Conservation (phyloP, 2,888 invertebrate genomes). For the Kryphioiulus occultus region DNA sequence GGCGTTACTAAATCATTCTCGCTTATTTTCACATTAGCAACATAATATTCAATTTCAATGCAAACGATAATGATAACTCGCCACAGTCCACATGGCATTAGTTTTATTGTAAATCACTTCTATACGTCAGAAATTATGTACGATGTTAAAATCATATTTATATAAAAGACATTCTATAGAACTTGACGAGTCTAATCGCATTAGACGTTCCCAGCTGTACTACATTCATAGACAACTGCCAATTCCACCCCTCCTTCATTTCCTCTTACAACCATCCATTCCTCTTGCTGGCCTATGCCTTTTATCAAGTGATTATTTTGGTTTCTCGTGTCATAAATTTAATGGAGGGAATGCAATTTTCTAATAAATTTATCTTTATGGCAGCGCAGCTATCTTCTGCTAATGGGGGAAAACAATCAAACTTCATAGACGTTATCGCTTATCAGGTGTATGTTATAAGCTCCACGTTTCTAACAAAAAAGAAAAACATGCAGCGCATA, state of each 20-base stretch:
- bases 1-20: not conserved
- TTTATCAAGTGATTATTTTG: constrained; percentile 35
- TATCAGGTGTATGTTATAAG: constrained; percentile 43
- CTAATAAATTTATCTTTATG: constrained; percentile 49
- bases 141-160: not conserved
- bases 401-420: constrained; percentile 36
- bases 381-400: not conserved
- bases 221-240: not conserved
- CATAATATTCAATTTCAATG: not conserved
- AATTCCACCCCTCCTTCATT: not conserved
- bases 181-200: not conserved
- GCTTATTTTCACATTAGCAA: not conserved
- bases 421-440: constrained; percentile 41
- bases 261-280: not conserved
- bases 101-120: not conserved
- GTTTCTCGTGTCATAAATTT: constrained; percentile 37
- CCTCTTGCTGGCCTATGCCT: constrained; percentile 12
- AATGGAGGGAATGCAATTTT: constrained; percentile 42
- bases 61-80: not conserved
- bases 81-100: not conserved
- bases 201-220: not conserved
- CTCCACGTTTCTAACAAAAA: not conserved
- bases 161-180: not conserved
- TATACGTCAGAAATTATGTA: not conserved
- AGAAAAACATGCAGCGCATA: not conserved